These are phyloP conservation scores for Ophraella communa DNA, from an alignment of 2,888 invertebrate genomes.

Conservation along the genomic window DNA sequence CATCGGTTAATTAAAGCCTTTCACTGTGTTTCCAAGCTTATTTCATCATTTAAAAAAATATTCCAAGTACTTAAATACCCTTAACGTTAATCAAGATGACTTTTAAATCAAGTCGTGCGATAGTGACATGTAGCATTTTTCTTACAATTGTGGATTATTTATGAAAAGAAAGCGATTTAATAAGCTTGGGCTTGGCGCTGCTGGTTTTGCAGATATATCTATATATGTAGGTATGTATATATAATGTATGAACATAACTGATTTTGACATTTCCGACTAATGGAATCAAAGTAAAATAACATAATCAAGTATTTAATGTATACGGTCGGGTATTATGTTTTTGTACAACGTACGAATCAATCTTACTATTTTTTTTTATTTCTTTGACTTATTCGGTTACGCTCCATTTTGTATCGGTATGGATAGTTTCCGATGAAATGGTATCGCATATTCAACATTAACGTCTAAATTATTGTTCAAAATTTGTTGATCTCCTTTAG, in stretches of 20 bases:
- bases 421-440: neutral
- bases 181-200: conserved; percentile 29
- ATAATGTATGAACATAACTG: conserved; percentile 21
- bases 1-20: too few relatives aligned
- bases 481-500: too few relatives aligned
- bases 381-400: conserved; percentile 15
- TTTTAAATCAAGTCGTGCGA: neutral
- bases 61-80: conserved; percentile 6
- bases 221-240: conserved; percentile 25
- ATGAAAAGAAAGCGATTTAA: conserved; percentile 31
- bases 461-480: too few relatives aligned
- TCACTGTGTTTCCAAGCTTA: too few relatives aligned
- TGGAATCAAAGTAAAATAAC: conserved; percentile 26
- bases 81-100: neutral
- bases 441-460: neutral
- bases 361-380: too few relatives aligned
- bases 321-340: conserved; percentile 1
- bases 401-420: neutral
- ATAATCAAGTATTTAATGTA: conserved; percentile 15
- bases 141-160: conserved; percentile 25
- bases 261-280: conserved; percentile 32
- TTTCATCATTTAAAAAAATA: too few relatives aligned
- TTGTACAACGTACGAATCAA: conserved; percentile 14
- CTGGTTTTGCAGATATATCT: conserved; percentile 25
- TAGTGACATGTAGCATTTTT: conserved; percentile 18